Evolutionary conservation across 2,797 vertebrate genomes (phyloP).

Genomic region (Enteromius argenteus): DNA sequence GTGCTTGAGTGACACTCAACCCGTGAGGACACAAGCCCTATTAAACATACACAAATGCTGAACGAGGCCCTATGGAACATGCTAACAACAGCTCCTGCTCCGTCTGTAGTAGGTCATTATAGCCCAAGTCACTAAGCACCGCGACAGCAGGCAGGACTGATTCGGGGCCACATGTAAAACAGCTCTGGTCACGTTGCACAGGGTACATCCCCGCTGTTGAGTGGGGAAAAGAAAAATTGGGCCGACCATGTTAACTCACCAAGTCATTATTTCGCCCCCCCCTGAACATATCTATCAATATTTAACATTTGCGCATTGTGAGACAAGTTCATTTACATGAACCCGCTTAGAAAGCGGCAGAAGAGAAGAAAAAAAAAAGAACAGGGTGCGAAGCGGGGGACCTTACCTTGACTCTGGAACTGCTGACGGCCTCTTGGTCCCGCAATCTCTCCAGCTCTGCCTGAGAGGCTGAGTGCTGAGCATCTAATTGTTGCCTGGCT

Average conservation of each 20-base stretch:
- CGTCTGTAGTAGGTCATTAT: conserved; percentile 31
- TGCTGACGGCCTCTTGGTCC: conserved; percentile 81
- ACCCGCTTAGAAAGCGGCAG: conserved; percentile 21
- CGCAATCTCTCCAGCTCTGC: conserved; percentile 92
- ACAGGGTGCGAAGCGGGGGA: conserved; percentile 47
- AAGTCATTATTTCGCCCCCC: conserved; percentile 62
- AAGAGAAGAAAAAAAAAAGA: conserved; percentile 32
- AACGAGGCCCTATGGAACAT: conserved; percentile 34
- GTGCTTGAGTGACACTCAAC: conserved; percentile 47
- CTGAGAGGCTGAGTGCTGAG: conserved; percentile 84
- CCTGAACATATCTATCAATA: conserved; percentile 59
- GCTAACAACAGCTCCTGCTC: conserved; percentile 23
- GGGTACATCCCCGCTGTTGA: conserved; percentile 21
- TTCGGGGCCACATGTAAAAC: conserved; percentile 51
- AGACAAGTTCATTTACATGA: conserved; percentile 58
- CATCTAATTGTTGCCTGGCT: conserved; percentile 88
- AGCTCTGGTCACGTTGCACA: conserved; percentile 24
- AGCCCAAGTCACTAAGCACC: conserved; percentile 41
- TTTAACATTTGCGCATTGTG: conserved; percentile 58
- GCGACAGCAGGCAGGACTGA: conserved; percentile 48
- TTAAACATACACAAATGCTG: conserved; percentile 48
- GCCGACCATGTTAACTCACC: conserved; percentile 40
- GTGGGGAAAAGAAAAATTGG: conserved; percentile 22
- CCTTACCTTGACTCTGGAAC: conserved; percentile 88
- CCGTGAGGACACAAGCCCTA: conserved; percentile 35